These are phyloP conservation scores for Lepisosteus osseus DNA, from an alignment of 2,113 vertebrate genomes.

Conservation along the genomic window DNA sequence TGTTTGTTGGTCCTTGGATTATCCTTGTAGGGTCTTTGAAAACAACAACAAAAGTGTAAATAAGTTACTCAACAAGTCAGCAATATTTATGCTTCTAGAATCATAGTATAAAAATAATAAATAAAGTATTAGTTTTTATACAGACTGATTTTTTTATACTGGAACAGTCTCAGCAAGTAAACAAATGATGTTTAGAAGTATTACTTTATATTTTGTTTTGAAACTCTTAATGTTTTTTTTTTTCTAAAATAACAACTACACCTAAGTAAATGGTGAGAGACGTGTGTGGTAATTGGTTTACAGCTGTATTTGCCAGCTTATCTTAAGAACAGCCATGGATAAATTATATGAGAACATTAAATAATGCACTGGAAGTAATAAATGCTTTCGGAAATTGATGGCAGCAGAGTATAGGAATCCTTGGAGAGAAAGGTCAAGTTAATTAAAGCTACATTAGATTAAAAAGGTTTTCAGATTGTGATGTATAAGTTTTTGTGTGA, in stretches of 20 bases:
- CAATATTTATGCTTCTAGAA: too few relatives aligned
- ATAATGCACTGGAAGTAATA: constrained; percentile 32
- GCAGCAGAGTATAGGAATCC: constrained; percentile 29
- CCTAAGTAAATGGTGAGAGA: too few relatives aligned
- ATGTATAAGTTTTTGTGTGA: constrained; percentile 45
- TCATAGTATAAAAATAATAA: too few relatives aligned
- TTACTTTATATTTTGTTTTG: too few relatives aligned
- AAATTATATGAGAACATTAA: not conserved
- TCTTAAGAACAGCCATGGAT: not conserved
- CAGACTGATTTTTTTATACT: too few relatives aligned
- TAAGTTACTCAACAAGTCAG: too few relatives aligned
- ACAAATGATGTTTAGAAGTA: too few relatives aligned
- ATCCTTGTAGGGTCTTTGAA: constrained; percentile 86
- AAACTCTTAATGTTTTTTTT: too few relatives aligned
- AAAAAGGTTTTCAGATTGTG: constrained; percentile 45
- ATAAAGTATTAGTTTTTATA: too few relatives aligned
- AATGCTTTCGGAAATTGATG: constrained; percentile 24
- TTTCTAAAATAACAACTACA: too few relatives aligned
- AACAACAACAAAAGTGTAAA: constrained; percentile 19
- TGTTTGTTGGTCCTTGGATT: constrained; percentile 81
- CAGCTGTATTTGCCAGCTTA: not conserved
- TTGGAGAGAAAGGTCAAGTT: constrained; percentile 52
- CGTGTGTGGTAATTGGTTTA: too few relatives aligned
- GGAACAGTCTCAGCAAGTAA: too few relatives aligned
- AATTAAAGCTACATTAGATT: constrained; percentile 60